A percentile compares a stretch with the other conserved stretches of the same genome.
Evolutionary conservation across 2,888 invertebrate genomes (phyloP).

Genomic region (Dryobota labecula): DNA sequence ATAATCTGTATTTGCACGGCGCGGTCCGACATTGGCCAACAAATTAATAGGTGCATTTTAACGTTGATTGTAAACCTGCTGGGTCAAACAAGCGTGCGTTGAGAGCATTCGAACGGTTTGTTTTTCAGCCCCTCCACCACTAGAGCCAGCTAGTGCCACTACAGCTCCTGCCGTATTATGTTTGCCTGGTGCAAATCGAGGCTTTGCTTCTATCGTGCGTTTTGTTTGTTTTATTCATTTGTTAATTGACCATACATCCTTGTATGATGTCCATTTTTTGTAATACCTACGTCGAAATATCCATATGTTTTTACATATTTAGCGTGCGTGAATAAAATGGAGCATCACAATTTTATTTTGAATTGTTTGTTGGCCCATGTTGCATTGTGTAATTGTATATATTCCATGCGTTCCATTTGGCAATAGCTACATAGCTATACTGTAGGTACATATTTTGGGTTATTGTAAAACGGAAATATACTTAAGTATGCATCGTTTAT

Average conservation of each 20-base stretch:
- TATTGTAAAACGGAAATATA: not conserved
- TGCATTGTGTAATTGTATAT: not conserved
- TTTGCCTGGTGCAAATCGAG: constrained; percentile 7
- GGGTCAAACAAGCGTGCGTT: constrained; percentile 28
- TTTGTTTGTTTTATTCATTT: constrained; percentile 5
- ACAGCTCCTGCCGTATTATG: constrained; percentile 7
- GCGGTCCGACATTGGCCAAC: constrained; percentile 15
- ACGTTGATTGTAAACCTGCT: constrained; percentile 25
- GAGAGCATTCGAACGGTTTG: constrained; percentile 37
- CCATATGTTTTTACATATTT: not conserved
- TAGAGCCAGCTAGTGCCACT: constrained; percentile 21
- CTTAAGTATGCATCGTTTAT: not conserved
- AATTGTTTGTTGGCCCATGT: not conserved
- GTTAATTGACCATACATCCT: not conserved
- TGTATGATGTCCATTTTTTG: not conserved
- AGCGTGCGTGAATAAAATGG: not conserved
- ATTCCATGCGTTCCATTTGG: not conserved
- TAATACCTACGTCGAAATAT: not conserved
- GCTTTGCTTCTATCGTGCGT: not conserved
- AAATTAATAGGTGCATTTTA: constrained; percentile 47
- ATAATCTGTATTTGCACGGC: constrained; percentile 41
- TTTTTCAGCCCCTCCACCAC: constrained; percentile 19
- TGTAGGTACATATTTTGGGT: not conserved
- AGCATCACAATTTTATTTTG: not conserved
- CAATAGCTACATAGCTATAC: not conserved